Base-by-base conservation (phyloP, 1,140 invertebrate genomes). In the Harpegnathos saltator region DNA sequence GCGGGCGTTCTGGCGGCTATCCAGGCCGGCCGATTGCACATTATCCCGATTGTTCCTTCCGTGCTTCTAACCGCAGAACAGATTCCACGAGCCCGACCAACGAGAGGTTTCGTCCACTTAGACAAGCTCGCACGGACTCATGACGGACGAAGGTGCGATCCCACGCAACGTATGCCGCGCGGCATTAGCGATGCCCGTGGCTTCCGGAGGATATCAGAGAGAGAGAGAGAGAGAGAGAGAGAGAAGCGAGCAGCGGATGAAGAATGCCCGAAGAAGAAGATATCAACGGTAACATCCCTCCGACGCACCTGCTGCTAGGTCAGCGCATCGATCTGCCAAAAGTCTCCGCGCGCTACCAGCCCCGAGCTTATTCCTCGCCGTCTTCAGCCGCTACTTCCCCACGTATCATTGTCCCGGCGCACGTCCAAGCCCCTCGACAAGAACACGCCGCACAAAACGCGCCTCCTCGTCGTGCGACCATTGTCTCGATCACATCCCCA, bases 311-410 rank as follows among this genome's bases (percentile, higher is more conserved):
- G 66, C 19, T 63, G 44, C 19, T 63, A 50, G 82, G 69, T 72
- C 85, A 73, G 80, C 59, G 63, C 74, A 84, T 84, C 74, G 82
- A 84, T 26, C 26, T 54, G 29, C 22, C 50, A 54, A 86, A 84
- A 80, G n/a, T n/a, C 86, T 86, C 38, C 63, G 62, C n/a, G 9
- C 15, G 33, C 44, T 50, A 33, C 7, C n/a, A n/a, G n/a, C 24
- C 9, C 26, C 38, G 48, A 33, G 38, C 26, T 54, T 74, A 82
- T 83, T 52, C 72, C 29, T 77, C 84, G 33, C 50, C 50, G 38
- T 48, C 58, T 54, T 59, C 56, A 19, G 59, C 12, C 52, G 12
- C 54, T 17, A 29, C 29, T 82, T 24, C 50, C 4, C 1, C 11
- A 38, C 65, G 52, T 50, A 78, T 38, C 78, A 82, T 82, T 74